phyloP scores from a whole-genome alignment of 2,888 invertebrate species.

The Augochlorella aurata region DNA sequence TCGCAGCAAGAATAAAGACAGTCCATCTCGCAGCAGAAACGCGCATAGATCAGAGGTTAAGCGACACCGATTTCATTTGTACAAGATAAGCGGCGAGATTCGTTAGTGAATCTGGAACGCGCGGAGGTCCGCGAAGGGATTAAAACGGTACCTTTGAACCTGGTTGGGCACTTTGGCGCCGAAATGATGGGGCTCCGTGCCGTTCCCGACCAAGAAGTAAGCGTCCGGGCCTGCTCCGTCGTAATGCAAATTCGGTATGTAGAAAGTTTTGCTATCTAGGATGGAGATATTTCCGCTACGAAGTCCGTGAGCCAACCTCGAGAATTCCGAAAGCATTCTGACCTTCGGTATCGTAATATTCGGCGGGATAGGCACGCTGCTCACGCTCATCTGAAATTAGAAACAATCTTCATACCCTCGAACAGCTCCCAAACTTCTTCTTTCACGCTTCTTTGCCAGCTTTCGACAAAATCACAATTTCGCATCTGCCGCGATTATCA shows the following conservation, averaged over 20 bases:
- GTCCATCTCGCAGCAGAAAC: too few species aligned
- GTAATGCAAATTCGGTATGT: constrained; percentile 95
- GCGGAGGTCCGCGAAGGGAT: background rate
- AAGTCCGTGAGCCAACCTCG: constrained; percentile 92
- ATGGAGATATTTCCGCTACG: constrained; percentile 96
- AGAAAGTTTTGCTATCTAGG: constrained; percentile 94
- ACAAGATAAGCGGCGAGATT: background rate
- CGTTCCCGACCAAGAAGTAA: constrained; percentile 97
- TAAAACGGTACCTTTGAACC: constrained; percentile 86
- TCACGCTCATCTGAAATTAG: constrained; percentile 90
- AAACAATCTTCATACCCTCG: background rate
- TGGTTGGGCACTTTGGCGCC: constrained; percentile 96
- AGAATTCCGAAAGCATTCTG: constrained; percentile 92
- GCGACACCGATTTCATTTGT: too few species aligned
- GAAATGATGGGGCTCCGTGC: constrained; percentile 89
- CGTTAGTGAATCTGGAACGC: background rate
- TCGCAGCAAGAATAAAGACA: too few species aligned
- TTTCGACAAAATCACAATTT: too few species aligned
- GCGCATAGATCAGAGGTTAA: too few species aligned
- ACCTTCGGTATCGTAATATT: constrained; percentile 91
- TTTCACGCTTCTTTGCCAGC: background rate
- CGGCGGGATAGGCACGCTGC: constrained; percentile 91
- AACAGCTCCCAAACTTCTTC: background rate
- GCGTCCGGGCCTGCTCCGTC: constrained; percentile 96
- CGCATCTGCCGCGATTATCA: too few species aligned